Evolutionary conservation across 2,113 vertebrate genomes (phyloP).

Genomic region (Seriola rivoliana): DNA sequence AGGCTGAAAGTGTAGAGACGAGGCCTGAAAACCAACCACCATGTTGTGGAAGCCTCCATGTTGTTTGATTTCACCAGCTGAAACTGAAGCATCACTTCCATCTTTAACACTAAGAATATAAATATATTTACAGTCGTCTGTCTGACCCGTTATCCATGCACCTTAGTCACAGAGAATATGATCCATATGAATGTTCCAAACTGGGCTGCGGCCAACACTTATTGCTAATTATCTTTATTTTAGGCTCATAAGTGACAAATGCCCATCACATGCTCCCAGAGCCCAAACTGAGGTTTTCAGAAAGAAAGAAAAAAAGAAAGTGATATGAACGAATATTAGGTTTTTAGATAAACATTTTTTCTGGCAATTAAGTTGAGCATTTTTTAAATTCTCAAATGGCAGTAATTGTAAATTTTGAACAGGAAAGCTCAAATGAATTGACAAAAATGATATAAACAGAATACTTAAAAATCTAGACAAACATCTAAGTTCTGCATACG

Average conservation of each 20-base stretch:
- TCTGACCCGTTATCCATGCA: not conserved
- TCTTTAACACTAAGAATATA: no score
- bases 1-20: slow-evolving; percentile 17
- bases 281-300: not conserved
- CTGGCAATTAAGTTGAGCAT: not conserved
- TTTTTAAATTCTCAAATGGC: no score
- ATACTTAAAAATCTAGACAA: no score
- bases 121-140: not conserved
- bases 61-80: slow-evolving; percentile 50
- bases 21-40: slow-evolving; percentile 58
- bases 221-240: not conserved
- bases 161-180: not conserved
- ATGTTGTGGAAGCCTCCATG: slow-evolving; percentile 74
- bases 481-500: no score
- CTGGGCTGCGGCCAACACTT: not conserved
- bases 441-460: no score
- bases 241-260: not conserved
- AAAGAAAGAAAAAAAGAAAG: no score
- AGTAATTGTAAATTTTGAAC: no score
- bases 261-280: not conserved
- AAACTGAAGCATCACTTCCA: not conserved
- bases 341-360: no score
- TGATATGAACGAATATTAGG: no score
- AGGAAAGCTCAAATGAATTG: no score
- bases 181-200: not conserved